Conservation (phyloP, 2,113 vertebrate species). For the Rhabdomys dilectus region DNA sequence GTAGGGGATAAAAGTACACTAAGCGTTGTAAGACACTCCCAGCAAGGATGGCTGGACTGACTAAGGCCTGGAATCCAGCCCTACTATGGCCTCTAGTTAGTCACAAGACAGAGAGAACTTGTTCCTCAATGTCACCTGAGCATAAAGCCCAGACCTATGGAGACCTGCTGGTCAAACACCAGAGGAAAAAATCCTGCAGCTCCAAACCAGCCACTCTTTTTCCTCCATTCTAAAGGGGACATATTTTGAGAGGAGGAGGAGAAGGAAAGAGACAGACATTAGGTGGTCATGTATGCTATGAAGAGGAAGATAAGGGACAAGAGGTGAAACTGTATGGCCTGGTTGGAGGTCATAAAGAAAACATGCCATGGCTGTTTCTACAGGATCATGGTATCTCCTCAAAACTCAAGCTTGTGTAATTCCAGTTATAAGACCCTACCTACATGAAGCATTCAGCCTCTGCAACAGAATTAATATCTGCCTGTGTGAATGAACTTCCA, state of each 20-base stretch:
- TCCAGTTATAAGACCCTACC: background rate
- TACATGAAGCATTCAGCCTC: background rate
- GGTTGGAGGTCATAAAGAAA: slow-evolving; percentile 36
- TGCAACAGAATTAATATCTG: background rate
- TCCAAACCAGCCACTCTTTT: background rate
- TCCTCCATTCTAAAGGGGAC: rapidly evolving
- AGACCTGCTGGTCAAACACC: background rate
- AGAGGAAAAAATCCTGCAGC: background rate
- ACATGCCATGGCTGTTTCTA: background rate
- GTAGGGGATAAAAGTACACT: rapidly evolving
- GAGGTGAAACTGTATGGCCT: slow-evolving; percentile 8
- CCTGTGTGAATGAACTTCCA: background rate
- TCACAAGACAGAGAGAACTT: background rate
- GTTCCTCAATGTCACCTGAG: background rate
- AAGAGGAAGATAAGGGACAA: too few relatives aligned
- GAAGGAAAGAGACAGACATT: background rate
- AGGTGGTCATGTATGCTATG: rapidly evolving
- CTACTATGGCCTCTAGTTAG: background rate
- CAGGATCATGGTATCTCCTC: background rate
- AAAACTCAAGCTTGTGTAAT: background rate
- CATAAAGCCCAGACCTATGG: background rate
- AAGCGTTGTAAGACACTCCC: background rate
- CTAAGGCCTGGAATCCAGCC: background rate
- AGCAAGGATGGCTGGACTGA: background rate
- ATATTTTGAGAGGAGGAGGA: background rate